Evolutionary conservation across 2,888 invertebrate species (phyloP), one percentile per base, ranked within the genome.

Genomic region (Pterostichus madidus): DNA sequence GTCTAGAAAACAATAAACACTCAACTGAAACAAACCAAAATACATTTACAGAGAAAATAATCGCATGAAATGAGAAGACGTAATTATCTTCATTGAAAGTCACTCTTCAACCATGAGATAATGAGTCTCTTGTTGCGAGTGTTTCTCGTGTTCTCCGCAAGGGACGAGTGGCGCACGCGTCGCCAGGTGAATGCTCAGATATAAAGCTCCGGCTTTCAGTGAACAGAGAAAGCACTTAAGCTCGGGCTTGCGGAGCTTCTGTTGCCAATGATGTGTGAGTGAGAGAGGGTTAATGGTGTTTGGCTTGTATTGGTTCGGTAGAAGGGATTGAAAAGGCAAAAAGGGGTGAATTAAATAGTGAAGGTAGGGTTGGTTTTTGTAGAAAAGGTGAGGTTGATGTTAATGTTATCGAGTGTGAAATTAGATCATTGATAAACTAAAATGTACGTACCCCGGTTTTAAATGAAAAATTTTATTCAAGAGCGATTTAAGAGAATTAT

Each of bases 51-150:
- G 10, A 59, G 17, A 59, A 59, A 59, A 59, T 59, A 59, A 59
- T 59, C 32, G 7, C 59, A 10, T 59, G 56, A 56, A 56, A 10
- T 17, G 56, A 56, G 56, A 56, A 17, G 24, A 56, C 59, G 31
- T 59, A 59, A 59, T 59, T 59, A 59, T 59, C 11, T 59, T 10
- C 4, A 59, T 59, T 59, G 59, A 59, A 53, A 59, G 59, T 59
- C 59, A 59, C 59, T 59, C 31, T 7, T 59, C 59, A 24, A 24
- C 24, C 24, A 31, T 5, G 59, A 10, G 11, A 10, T 31, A 59
- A 59, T 31, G 17, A 31, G 3, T 17, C 31, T 59, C 59, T 59
- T 59, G 59, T 59, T 8, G 39, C 39, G 53, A 53, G 13, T 1
- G 31, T 15, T 59, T 31, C 59, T 59, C 59, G 24, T 56, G 4